Evolutionary conservation across 2,888 invertebrate genomes (phyloP), one percentile per base, ranked within the genome.

Genomic region (Crossocerus cetratus): DNA sequence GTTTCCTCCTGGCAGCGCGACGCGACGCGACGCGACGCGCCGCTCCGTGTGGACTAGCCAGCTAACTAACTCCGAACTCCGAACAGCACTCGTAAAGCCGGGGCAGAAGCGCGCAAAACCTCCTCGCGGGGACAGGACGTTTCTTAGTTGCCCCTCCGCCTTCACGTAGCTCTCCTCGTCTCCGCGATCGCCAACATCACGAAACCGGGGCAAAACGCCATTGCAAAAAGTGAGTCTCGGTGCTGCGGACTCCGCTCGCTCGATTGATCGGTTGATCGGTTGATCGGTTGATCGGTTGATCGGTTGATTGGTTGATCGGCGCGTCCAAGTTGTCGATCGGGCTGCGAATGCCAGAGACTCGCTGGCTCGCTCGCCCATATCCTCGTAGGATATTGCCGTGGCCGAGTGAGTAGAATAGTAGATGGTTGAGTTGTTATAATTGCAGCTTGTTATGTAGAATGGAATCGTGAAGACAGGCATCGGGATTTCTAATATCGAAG

Each of bases 391-490:
- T 76, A 56, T 56, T 49, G 45, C 61, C 70, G 69, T 78, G 76
- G 84, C 71, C 79, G 68, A 86, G 85, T 84, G 77, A 86, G 84
- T 84, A 81, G 62, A 21, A 49, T n/a, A n/a, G n/a, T n/a, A n/a
- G n/a, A n/a, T n/a, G n/a, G n/a, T n/a, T n/a, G n/a, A n/a, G n/a
- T n/a, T n/a, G n/a, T n/a, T n/a, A n/a, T n/a, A n/a, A n/a, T n/a
- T n/a, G n/a, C n/a, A n/a, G n/a, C n/a, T n/a, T n/a, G n/a, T n/a
- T n/a, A n/a, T n/a, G n/a, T n/a, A n/a, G n/a, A 49, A 14, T 49
- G 5, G 49, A 49, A 32, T 32, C 32, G 32, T 32, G 32, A 49
- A 49, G 16, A 49, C 49, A 49, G n/a, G 43, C 43, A 43, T n/a
- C 32, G 32, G 5, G 32, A 32, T 4, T 32, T 32, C 11, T 32